Percentiles rank a stretch among this genome's conserved stretches.
These are phyloP conservation scores for Ceratosolen fusciceps DNA, from an alignment of 1,140 invertebrate genomes.

Conservation along the genomic window DNA sequence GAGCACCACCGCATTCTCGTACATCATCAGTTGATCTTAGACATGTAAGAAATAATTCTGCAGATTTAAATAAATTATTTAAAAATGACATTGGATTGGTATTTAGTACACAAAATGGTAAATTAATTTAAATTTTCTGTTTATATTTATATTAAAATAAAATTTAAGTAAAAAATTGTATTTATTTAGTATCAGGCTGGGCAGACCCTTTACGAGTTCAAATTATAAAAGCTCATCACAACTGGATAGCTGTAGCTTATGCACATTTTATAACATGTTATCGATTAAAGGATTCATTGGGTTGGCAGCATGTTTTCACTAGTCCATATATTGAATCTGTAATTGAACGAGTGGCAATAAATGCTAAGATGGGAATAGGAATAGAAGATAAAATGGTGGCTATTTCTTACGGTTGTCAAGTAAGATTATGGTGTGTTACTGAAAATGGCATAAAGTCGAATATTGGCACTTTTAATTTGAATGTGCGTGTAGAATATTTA, in stretches of 20 bases:
- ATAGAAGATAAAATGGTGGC: slow-evolving; percentile 88
- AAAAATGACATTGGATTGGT: slow-evolving; percentile 80
- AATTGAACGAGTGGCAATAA: slow-evolving; percentile 94
- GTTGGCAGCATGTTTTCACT: slow-evolving; percentile 96
- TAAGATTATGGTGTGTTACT: slow-evolving; percentile 91
- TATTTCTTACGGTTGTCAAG: slow-evolving; percentile 87
- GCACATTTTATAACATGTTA: slow-evolving; percentile 96
- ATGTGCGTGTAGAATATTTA: slow-evolving; percentile 93
- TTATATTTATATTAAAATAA: neutral
- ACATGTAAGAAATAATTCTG: slow-evolving; percentile 83
- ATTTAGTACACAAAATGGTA: slow-evolving; percentile 77
- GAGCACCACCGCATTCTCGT: slow-evolving; percentile 78
- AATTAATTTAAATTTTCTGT: slow-evolving; percentile 34
- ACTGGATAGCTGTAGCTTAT: slow-evolving; percentile 97
- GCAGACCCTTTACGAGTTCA: slow-evolving; percentile 89
- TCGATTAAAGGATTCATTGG: slow-evolving; percentile 94
- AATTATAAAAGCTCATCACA: slow-evolving; percentile 97
- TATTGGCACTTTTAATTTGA: slow-evolving; percentile 92
- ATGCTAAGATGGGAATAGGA: slow-evolving; percentile 87
- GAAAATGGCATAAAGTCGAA: slow-evolving; percentile 84
- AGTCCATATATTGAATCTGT: slow-evolving; percentile 91
- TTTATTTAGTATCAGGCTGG: slow-evolving; percentile 76
- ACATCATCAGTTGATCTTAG: slow-evolving; percentile 87
- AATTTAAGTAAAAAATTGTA: slow-evolving; percentile 30
- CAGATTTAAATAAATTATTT: slow-evolving; percentile 83